A percentile compares a stretch with the other conserved stretches of the same genome.
Conservation (phyloP, 1,140 invertebrate genomes). For the Drosophila repleta region DNA sequence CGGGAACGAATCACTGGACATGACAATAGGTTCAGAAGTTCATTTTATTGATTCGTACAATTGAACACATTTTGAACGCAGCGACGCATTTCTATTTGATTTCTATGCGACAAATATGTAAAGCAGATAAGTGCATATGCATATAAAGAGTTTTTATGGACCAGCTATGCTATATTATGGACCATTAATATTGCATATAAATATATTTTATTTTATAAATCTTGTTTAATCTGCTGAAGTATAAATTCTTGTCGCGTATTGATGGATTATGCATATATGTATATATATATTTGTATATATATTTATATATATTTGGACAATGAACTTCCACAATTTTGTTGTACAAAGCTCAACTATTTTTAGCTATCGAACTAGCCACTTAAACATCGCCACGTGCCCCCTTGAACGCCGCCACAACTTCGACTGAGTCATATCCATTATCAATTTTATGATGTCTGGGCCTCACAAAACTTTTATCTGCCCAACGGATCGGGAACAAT, state of each 20-base stretch:
- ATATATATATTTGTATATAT: too few relatives aligned
- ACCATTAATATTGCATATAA: not conserved
- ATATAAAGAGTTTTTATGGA: not conserved
- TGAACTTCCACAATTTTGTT: not conserved
- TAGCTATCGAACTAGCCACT: not conserved
- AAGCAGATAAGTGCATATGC: not conserved
- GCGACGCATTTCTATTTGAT: too few relatives aligned
- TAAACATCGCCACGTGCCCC: slow-evolving; percentile 17
- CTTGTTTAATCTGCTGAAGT: slow-evolving; percentile 11
- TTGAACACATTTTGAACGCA: too few relatives aligned
- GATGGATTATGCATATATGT: not conserved
- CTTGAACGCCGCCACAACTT: not conserved
- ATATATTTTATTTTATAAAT: not conserved
- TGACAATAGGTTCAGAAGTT: too few relatives aligned
- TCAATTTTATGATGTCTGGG: slow-evolving; percentile 29
- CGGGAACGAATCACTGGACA: too few relatives aligned
- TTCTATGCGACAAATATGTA: not conserved
- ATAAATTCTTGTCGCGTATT: slow-evolving; percentile 16
- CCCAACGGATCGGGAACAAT: slow-evolving; percentile 11
- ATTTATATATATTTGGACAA: not conserved
- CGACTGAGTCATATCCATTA: slow-evolving; percentile 36
- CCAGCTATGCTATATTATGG: too few relatives aligned
- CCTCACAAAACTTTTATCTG: slow-evolving; percentile 12
- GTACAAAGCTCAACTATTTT: not conserved
- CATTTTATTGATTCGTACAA: too few relatives aligned